Conservation (phyloP, 2,113 vertebrate species). For the Alosa alosa region DNA sequence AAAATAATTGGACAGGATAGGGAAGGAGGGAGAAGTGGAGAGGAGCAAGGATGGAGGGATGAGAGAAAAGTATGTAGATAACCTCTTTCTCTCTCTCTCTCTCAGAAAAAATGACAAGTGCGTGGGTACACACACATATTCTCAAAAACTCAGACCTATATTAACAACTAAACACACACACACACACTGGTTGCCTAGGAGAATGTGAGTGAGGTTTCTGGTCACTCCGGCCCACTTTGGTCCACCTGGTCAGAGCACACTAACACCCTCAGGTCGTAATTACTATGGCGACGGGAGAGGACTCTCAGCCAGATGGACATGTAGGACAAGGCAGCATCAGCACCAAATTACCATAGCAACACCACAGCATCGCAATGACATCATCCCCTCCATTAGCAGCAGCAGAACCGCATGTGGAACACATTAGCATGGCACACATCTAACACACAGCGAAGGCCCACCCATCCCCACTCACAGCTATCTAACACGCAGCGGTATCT, state of each 20-base stretch:
- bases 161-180: not conserved
- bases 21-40: not conserved
- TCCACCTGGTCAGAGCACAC: not conserved
- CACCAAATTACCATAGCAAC: not conserved
- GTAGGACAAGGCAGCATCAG: conserved; percentile 2
- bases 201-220: not conserved
- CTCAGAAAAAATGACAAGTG: too few relatives aligned
- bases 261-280: not conserved
- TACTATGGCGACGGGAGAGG: not conserved
- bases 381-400: not conserved
- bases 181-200: not conserved
- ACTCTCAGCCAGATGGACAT: conserved; percentile 11
- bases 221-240: not conserved
- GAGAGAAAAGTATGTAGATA: not conserved
- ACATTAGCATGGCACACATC: too few relatives aligned
- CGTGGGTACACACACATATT: too few relatives aligned
- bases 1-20: not conserved
- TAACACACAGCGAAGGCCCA: too few relatives aligned
- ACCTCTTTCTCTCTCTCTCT: too few relatives aligned
- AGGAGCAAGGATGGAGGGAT: not conserved
- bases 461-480: too few relatives aligned
- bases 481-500: too few relatives aligned
- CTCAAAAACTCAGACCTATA: too few relatives aligned
- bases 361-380: not conserved
- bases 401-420: not conserved